Conservation (phyloP, 2,888 invertebrate species). For the Caenorhabditis sp. region DNA sequence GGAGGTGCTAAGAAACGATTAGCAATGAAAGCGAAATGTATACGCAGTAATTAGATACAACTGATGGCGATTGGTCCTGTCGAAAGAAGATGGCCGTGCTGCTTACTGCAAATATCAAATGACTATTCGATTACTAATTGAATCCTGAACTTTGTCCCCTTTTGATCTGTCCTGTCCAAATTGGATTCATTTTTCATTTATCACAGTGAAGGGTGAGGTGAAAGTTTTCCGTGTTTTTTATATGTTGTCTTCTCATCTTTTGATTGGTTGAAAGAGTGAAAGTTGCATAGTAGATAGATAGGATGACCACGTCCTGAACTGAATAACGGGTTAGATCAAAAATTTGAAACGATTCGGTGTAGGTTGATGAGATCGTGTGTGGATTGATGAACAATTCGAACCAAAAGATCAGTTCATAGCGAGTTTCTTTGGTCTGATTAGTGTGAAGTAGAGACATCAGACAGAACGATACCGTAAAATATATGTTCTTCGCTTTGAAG, state of each 20-base stretch:
- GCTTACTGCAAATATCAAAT: constrained; percentile 29
- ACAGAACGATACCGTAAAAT: too few species aligned
- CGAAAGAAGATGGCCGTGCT: not conserved
- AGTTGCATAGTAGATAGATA: not conserved
- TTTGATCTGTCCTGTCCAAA: not conserved
- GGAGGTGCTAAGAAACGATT: constrained; percentile 61
- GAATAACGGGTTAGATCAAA: too few species aligned
- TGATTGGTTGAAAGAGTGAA: not conserved
- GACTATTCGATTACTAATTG: constrained; percentile 14
- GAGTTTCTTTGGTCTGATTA: too few species aligned
- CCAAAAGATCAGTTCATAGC: not conserved
- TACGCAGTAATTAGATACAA: constrained; percentile 54
- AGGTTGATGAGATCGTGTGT: too few species aligned
- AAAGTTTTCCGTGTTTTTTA: constrained; percentile 3
- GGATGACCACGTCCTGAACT: too few species aligned
- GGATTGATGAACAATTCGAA: not conserved
- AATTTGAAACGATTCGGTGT: too few species aligned
- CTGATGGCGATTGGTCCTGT: constrained; percentile 24
- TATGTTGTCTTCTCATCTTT: too few species aligned
- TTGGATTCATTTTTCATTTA: not conserved
- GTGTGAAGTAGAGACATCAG: too few species aligned
- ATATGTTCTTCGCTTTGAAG: too few species aligned
- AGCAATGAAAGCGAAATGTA: constrained; percentile 57
- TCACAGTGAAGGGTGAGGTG: not conserved
- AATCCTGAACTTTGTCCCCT: constrained; percentile 3